A percentile compares a stretch with the other conserved stretches of the same genome.
Conservation (phyloP, 53 echinoderm and acorn worm genomes). For the Arbacia lixula region DNA sequence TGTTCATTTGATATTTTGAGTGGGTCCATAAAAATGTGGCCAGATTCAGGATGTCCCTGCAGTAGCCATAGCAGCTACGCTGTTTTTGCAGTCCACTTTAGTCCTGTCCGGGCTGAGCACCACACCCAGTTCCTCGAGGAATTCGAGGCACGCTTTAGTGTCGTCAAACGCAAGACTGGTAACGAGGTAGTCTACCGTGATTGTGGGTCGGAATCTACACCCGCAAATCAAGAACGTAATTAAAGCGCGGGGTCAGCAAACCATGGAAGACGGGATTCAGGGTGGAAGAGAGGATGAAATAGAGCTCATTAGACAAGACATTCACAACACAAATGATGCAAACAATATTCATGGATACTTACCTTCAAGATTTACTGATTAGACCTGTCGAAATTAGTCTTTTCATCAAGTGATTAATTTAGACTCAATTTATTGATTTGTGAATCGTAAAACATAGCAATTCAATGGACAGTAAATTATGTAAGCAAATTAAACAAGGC, state of each 20-base stretch:
- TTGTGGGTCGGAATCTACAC: conserved; percentile 85
- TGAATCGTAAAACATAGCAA: no score
- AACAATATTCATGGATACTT: no score
- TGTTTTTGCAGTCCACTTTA: conserved; percentile 91
- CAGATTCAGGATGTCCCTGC: no score
- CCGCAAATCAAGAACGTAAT: neutral
- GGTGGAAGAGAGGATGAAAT: conserved; percentile 17
- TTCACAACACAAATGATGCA: no score
- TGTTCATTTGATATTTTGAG: no score
- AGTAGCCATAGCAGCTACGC: conserved; percentile 36
- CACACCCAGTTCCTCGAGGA: conserved; percentile 74
- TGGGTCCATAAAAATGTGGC: no score
- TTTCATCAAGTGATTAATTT: no score
- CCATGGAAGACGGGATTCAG: neutral
- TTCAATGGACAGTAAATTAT: no score
- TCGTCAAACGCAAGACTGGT: conserved; percentile 83
- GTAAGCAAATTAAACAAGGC: no score
- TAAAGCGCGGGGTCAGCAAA: neutral
- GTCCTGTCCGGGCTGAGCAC: conserved; percentile 70
- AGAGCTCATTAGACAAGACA: neutral
- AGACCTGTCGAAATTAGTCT: no score
- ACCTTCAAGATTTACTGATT: no score
- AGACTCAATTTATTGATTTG: no score
- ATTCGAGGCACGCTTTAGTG: conserved; percentile 76
- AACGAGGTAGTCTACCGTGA: conserved; percentile 80